These are phyloP conservation scores for Corythornis cristatus DNA, from an alignment of 2,113 vertebrate genomes.

Conservation along the genomic window DNA sequence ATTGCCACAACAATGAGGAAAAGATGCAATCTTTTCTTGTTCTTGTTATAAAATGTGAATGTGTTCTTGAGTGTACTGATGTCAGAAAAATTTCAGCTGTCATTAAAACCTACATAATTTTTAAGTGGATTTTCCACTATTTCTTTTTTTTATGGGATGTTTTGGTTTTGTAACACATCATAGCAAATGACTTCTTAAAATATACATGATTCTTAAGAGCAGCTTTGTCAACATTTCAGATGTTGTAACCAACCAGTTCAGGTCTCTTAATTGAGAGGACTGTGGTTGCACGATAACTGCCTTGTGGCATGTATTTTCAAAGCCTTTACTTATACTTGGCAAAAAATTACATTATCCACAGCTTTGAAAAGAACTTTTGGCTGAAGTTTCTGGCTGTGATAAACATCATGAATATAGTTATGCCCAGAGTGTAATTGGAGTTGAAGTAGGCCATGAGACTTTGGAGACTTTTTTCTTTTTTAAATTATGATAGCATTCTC, in stretches of 20 bases:
- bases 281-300: not conserved
- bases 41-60: not conserved
- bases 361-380: slow-evolving; percentile 35
- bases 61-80: not conserved
- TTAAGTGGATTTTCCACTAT: not conserved
- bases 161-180: not conserved
- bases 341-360: slow-evolving; percentile 10
- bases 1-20: not conserved
- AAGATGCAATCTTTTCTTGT: not conserved
- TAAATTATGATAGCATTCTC: not conserved
- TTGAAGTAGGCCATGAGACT: not conserved
- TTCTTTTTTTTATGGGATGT: not conserved
- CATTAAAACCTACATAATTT: not conserved
- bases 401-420: not conserved
- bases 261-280: not conserved
- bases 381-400: slow-evolving; percentile 41
- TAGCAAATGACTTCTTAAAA: not conserved
- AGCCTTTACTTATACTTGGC: slow-evolving; percentile 51
- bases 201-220: not conserved
- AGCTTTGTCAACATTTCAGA: slow-evolving; percentile 7
- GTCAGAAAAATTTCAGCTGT: not conserved
- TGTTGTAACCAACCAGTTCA: not conserved
- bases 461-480: not conserved
- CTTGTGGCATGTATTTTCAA: slow-evolving; percentile 9
- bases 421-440: not conserved